These are phyloP conservation scores for Ptychoptera contaminata DNA, from an alignment of 2,888 invertebrate species.

Conservation along the genomic window DNA sequence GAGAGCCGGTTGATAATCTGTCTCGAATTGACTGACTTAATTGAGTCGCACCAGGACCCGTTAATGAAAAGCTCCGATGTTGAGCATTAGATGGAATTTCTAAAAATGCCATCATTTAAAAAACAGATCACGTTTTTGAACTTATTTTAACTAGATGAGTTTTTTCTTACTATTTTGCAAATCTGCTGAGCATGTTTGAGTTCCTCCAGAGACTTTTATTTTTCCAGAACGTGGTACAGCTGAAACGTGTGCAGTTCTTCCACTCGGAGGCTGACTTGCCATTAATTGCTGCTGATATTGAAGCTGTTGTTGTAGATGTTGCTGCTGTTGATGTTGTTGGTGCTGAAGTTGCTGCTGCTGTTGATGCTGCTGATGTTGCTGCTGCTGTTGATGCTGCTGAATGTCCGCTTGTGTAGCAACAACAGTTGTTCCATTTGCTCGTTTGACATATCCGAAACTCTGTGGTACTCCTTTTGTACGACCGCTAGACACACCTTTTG, in stretches of 20 bases:
- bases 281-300: conserved; percentile 7
- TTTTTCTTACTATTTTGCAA: conserved; percentile 46
- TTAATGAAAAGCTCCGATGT: conserved; percentile 71
- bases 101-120: conserved; percentile 18
- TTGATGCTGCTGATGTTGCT: conserved; percentile 6
- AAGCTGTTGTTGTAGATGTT: not conserved
- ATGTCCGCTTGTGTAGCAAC: not conserved
- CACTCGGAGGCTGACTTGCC: conserved; percentile 21
- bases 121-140: not conserved
- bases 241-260: conserved; percentile 65
- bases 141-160: not conserved
- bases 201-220: conserved; percentile 80
- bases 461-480: conserved; percentile 65
- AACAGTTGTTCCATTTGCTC: conserved; percentile 45
- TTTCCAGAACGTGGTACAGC: conserved; percentile 66
- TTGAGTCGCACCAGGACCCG: conserved; percentile 72
- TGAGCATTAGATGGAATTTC: conserved; percentile 49
- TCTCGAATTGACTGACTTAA: conserved; percentile 76
- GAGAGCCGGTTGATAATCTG: conserved; percentile 68
- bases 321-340: conserved; percentile 12
- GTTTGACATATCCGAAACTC: conserved; percentile 72
- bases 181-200: conserved; percentile 72
- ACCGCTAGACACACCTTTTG: conserved; percentile 31
- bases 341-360: conserved; percentile 7
- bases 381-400: conserved; percentile 5